A percentile compares a stretch with the other conserved stretches of the same genome.
Evolutionary conservation across 2,113 vertebrate genomes (phyloP).

Genomic region (Eulemur macaco): DNA sequence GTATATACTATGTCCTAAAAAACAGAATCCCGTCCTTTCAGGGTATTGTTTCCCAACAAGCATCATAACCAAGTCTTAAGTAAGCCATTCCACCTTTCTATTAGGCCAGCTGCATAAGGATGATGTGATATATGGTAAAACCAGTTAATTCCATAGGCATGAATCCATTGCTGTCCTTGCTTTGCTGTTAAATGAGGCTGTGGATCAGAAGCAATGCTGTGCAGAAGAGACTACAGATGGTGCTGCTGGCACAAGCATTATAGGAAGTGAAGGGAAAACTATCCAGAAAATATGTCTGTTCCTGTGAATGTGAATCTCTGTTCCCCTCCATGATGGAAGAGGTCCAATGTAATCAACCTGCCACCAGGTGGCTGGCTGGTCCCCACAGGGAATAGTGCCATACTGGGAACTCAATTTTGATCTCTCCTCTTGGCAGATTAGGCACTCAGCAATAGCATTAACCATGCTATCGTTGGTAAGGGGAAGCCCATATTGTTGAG

Average conservation of each 20-base stretch:
- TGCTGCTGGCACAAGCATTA: not conserved
- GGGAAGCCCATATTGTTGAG: not conserved
- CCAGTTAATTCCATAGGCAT: not conserved
- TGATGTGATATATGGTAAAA: not conserved
- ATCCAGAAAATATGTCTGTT: slow-evolving; percentile 47
- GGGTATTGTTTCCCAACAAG: not conserved
- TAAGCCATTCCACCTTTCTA: slow-evolving; percentile 7
- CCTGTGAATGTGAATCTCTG: slow-evolving; percentile 17
- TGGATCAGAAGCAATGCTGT: not conserved
- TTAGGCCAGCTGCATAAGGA: not conserved
- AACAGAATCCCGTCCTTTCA: not conserved
- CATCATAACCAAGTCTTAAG: slow-evolving; percentile 5
- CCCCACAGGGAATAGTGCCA: not conserved
- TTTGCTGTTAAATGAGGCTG: slow-evolving; percentile 23
- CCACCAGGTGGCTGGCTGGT: not conserved
- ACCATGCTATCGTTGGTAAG: not conserved
- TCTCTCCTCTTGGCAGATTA: not conserved
- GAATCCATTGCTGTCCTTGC: not conserved
- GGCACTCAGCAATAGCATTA: not conserved
- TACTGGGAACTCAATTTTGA: not conserved
- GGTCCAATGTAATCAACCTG: not conserved
- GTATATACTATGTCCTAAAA: not conserved
- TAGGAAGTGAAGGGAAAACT: not conserved
- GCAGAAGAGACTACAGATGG: not conserved
- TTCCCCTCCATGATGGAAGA: not conserved